phyloP scores from a whole-genome alignment of 92 coral and sea anemone species.

The Micromussa lordhowensis region DNA sequence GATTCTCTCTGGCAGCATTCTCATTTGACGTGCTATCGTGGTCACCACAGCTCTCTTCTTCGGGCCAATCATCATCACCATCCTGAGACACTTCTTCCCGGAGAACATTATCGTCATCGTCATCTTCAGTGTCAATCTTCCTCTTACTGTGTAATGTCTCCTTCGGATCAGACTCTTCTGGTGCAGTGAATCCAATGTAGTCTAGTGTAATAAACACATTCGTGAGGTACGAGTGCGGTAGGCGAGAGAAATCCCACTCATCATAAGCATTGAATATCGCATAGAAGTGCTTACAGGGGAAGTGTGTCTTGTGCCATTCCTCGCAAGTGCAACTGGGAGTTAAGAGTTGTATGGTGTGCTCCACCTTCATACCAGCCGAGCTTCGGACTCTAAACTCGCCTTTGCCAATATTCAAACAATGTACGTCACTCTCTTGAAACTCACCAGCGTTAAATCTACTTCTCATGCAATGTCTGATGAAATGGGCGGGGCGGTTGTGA shows the following conservation, averaged over 20 bases:
- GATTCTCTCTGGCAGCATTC: too few relatives aligned
- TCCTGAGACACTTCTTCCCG: too few relatives aligned
- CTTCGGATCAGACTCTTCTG: background rate
- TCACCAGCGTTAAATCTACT: slow-evolving; percentile 32
- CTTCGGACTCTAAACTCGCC: slow-evolving; percentile 5
- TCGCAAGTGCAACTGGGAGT: slow-evolving; percentile 56
- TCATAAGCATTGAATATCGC: slow-evolving; percentile 43
- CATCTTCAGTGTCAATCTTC: background rate
- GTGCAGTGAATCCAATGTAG: slow-evolving; percentile 21
- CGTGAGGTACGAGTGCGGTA: slow-evolving; percentile 37
- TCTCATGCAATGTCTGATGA: slow-evolving; percentile 51
- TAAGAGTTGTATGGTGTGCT: slow-evolving; percentile 30
- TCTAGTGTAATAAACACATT: slow-evolving; percentile 56
- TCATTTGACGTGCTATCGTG: too few relatives aligned
- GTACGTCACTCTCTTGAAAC: slow-evolving; percentile 46
- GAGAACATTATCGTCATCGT: background rate
- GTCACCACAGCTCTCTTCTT: too few relatives aligned
- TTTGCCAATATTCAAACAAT: slow-evolving; percentile 35
- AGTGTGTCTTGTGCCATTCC: slow-evolving; percentile 41
- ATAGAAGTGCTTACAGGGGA: slow-evolving; percentile 47
- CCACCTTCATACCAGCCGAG: background rate
- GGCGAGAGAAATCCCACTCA: slow-evolving; percentile 35
- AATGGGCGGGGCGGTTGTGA: slow-evolving; percentile 37
- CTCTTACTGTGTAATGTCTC: background rate
- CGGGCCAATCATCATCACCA: too few relatives aligned